Percentiles rank a stretch among this genome's conserved stretches.
Evolutionary conservation across 2,888 invertebrate genomes (phyloP).

Genomic region (Tethea ocularis): DNA sequence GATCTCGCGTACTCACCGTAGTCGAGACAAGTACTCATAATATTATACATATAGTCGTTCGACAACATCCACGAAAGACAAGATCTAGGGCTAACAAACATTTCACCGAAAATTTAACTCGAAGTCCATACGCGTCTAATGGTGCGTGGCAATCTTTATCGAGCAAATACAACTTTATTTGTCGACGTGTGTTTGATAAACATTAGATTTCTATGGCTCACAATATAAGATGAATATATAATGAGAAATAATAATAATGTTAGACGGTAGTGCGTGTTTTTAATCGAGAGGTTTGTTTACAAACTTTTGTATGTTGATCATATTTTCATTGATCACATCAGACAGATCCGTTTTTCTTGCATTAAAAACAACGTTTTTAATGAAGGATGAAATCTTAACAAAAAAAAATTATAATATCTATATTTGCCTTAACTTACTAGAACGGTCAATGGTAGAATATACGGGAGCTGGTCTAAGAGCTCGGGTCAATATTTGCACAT

Average conservation of each 20-base stretch:
- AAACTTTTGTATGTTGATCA: background rate
- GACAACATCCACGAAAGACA: conserved; percentile 39
- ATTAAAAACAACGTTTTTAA: no score
- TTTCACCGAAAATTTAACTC: conserved; percentile 42
- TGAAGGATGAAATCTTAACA: no score
- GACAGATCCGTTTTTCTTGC: no score
- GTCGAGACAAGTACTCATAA: conserved; percentile 26
- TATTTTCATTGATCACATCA: background rate
- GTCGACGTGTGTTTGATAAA: conserved; percentile 44
- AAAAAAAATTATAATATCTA: no score
- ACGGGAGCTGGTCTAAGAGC: conserved; percentile 12
- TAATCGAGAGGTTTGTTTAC: background rate
- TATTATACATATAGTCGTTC: conserved; percentile 33
- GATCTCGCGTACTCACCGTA: conserved; percentile 19
- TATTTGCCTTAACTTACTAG: background rate
- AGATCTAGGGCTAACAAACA: conserved; percentile 36
- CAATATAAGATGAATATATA: conserved; percentile 7
- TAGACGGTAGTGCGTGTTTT: conserved; percentile 5
- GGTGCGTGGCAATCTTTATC: conserved; percentile 48
- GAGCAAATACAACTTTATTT: conserved; percentile 44
- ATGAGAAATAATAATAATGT: conserved; percentile 8
- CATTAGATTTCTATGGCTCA: conserved; percentile 31
- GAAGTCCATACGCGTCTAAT: conserved; percentile 50
- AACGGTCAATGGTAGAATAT: conserved; percentile 14
- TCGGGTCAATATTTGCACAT: conserved; percentile 37